Evolutionary conservation across 2,113 vertebrate species (phyloP), one percentile per base, ranked within the genome.

Genomic region (Typhlomys cinereus): DNA sequence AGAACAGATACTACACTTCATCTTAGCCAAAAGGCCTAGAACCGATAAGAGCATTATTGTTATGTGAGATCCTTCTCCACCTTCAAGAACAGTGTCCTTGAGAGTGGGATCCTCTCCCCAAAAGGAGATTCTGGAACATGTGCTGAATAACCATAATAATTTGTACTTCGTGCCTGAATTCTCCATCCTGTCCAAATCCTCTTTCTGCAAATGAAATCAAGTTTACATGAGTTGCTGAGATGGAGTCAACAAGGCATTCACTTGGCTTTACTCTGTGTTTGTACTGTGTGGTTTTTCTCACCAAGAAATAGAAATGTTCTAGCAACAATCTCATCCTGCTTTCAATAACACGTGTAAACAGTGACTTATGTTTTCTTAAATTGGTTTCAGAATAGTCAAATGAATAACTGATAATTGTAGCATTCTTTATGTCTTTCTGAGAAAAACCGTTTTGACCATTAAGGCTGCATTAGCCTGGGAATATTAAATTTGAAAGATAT

Each of bases 321-420:
- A 79, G 46, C 94, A 96, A 95, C n/a, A 71, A 92, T 80, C n/a
- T 85, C 9, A 57, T 86, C 84, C 36, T 88, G 93, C 27, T 66
- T 88, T 91, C 34, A 64, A 73, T 91, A 52, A 92, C 95, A 94
- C 52, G 76, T 71, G 5, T 75, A 85, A 27, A 91, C 52, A 89
- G 50, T 92, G 84, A 86, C 73, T 67, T 85, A 73, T 50, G 78
- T 5, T 0, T 82, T 96, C 88, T 20, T 88, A 94, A 96, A 90
- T n/a, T 93, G 57, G 80, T 34, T 92, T 96, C 88, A 81, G 67
- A 44, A 27, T 88, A 74, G 88, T 67, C 46, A 91, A 87, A 61
- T 96, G 81, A 95, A 71, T 91, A 92, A 95, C 92, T 97, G 92
- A 81, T 94, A 85, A 78, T 79, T 44, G 94, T 95, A 94, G 75